A percentile compares a stretch with the other conserved stretches of the same genome.
Evolutionary conservation across 2,888 invertebrate genomes (phyloP).

Genomic region (Platycheirus albimanus): DNA sequence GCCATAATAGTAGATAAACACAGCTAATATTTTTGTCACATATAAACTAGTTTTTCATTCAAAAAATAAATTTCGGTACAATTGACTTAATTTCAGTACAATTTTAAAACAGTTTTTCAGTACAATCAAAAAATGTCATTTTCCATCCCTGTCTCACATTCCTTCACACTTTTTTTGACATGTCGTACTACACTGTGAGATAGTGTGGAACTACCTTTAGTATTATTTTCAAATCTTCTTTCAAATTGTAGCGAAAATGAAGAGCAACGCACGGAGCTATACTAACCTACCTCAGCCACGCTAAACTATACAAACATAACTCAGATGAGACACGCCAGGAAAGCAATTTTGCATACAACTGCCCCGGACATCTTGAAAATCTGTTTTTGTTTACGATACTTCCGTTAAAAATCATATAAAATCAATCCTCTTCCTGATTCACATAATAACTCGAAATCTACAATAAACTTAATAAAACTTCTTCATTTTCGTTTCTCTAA

Average conservation of each 20-base stretch:
- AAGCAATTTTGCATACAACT: conserved; percentile 40
- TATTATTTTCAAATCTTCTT: conserved; percentile 10
- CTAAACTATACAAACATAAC: conserved; percentile 4
- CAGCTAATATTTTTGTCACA: too few relatives aligned
- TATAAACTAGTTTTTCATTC: too few relatives aligned
- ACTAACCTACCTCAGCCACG: conserved; percentile 29
- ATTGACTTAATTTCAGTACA: too few relatives aligned
- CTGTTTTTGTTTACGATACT: conserved; percentile 11
- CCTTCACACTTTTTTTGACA: too few relatives aligned
- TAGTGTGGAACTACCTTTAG: not conserved
- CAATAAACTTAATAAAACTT: not conserved
- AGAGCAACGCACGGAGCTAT: conserved; percentile 37
- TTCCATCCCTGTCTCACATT: too few relatives aligned
- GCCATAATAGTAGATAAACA: too few relatives aligned
- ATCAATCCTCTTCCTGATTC: not conserved
- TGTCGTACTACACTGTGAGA: too few relatives aligned
- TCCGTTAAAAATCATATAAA: not conserved
- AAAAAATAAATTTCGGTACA: too few relatives aligned
- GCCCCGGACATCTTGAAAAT: conserved; percentile 43
- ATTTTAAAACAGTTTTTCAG: too few relatives aligned
- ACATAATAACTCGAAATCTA: not conserved
- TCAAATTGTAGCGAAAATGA: conserved; percentile 43
- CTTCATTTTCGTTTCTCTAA: not conserved
- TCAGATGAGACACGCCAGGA: too few relatives aligned
- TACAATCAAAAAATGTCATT: too few relatives aligned